phyloP scores from a whole-genome alignment of 2,888 invertebrate species.

The Lampropteryx suffumata region DNA sequence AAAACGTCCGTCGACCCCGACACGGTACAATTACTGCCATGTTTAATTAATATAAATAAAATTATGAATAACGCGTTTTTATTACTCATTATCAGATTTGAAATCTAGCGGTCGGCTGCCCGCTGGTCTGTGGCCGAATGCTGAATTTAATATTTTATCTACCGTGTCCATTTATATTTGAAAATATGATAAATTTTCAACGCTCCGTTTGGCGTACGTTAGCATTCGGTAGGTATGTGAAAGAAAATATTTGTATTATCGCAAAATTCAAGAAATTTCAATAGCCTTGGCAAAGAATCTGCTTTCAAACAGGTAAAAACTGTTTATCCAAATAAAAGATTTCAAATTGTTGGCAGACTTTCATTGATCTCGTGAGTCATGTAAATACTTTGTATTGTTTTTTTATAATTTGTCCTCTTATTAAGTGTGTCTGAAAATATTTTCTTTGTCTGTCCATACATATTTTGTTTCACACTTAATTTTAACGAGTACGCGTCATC shows the following conservation, averaged over 20 bases:
- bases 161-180: slow-evolving; percentile 62
- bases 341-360: slow-evolving; percentile 18
- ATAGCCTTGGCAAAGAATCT: slow-evolving; percentile 10
- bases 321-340: slow-evolving; percentile 13
- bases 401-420: slow-evolving; percentile 19
- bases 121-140: slow-evolving; percentile 44
- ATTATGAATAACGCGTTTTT: slow-evolving; percentile 64
- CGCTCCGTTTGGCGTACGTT: slow-evolving; percentile 55
- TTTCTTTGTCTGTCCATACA: slow-evolving; percentile 26
- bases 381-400: slow-evolving; percentile 14
- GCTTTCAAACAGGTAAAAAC: slow-evolving; percentile 7
- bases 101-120: slow-evolving; percentile 49
- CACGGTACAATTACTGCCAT: slow-evolving; percentile 69
- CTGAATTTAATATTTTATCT: slow-evolving; percentile 65
- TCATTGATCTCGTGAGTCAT: slow-evolving; percentile 20
- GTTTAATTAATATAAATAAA: slow-evolving; percentile 76
- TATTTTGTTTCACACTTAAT: slow-evolving; percentile 19
- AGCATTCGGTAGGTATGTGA: slow-evolving; percentile 37
- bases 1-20: slow-evolving; percentile 67
- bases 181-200: slow-evolving; percentile 48
- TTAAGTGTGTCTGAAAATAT: slow-evolving; percentile 12
- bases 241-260: slow-evolving; percentile 33
- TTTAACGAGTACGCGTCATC: slow-evolving; percentile 22
- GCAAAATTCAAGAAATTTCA: slow-evolving; percentile 33
- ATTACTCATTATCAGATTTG: slow-evolving; percentile 60